Evolutionary conservation across 1,140 invertebrate genomes (phyloP), one percentile per base, ranked within the genome.

Genomic region (Zaprionus camerounensis): DNA sequence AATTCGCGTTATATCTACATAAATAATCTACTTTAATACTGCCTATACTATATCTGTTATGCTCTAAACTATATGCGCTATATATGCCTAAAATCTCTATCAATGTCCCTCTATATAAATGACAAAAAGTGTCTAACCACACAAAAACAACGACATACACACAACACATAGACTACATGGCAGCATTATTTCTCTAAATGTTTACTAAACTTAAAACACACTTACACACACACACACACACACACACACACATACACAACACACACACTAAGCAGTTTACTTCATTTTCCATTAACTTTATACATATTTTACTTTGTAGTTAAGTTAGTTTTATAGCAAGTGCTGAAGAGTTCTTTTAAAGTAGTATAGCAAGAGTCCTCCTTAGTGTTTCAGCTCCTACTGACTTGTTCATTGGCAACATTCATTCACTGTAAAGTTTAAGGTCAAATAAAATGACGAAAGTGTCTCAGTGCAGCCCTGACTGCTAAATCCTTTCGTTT

Each of bases 1-100:
- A 71, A 85, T 81, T 81, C 71, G 78, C 58, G 63, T 31, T n/a
- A 13, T 63, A 49, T 57, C 6, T 62, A 44, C 51, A 51, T 58
- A 61, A 31, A 61, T 59, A 67, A 67, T 58, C 53, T 58, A 57
- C 34, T 70, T 56, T 28, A 63, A 63, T 53, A 41, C 6, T 63
- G 46, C 11, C 31, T 64, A 59, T 56, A 26, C 20, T 62, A 44
- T 41, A 34, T 34, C 28, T 74, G 65, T 70, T 74, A 75, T 71
- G 67, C 72, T 70, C 56, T 69, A 57, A 28, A 68, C 59, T 74
- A 72, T 64, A 76, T 71, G 80, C 81, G 76, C 69, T 78, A 81
- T 78, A 81, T 71, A 74, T 78, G 77, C 80, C 80, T 80, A 73
- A 66, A 63, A 31, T 31, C 63, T 66, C 34, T 68, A 11, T 59